phyloP scores from a whole-genome alignment of 2,113 vertebrate genomes.

The Mormyrus lacerda region DNA sequence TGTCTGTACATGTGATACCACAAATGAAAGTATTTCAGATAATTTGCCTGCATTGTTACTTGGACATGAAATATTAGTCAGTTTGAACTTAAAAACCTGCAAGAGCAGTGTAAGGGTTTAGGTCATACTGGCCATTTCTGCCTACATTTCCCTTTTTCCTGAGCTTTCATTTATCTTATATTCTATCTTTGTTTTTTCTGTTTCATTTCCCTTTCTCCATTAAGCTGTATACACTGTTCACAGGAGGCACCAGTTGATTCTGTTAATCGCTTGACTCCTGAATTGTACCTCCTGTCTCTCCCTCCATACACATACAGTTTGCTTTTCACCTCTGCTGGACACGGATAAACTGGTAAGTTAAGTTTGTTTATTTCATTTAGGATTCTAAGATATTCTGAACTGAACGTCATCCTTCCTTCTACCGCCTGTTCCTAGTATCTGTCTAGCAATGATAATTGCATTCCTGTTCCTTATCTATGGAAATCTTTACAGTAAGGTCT shows the following conservation, averaged over 20 bases:
- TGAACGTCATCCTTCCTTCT: neutral
- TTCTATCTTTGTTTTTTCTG: neutral
- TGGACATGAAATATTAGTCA: neutral
- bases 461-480: neutral
- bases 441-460: neutral
- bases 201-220: neutral
- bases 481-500: neutral
- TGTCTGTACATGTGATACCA: neutral
- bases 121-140: neutral
- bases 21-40: neutral
- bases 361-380: neutral
- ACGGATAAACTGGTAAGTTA: neutral
- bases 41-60: neutral
- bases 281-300: neutral
- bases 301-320: conserved; percentile 1
- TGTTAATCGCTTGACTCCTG: neutral
- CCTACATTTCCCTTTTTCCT: neutral
- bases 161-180: neutral
- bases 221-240: neutral
- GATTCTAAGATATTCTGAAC: neutral
- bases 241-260: neutral
- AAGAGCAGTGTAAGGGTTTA: neutral
- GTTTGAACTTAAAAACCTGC: neutral
- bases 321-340: neutral
- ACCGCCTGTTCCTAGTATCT: neutral